phyloP scores from a whole-genome alignment of 2,797 vertebrate species.

The Sebastolobus altivelis region DNA sequence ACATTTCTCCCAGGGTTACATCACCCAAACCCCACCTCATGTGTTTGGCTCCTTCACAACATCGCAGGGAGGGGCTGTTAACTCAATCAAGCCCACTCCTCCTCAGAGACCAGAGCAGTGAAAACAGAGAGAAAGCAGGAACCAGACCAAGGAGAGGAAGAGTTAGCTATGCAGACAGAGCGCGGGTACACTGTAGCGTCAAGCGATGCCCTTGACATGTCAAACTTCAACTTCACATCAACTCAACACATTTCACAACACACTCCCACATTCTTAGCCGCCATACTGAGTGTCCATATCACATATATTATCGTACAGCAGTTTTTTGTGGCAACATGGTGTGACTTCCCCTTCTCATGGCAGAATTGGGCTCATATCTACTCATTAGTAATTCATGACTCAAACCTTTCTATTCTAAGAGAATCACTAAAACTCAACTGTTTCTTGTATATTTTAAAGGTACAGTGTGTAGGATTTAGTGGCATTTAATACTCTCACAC shows the following conservation, averaged over 20 bases:
- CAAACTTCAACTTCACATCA: slow-evolving; percentile 43
- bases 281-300: background rate
- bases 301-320: background rate
- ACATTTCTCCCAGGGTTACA: slow-evolving; percentile 69
- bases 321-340: background rate
- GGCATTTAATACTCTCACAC: too few relatives aligned
- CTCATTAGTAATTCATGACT: too few relatives aligned
- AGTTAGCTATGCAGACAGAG: slow-evolving; percentile 27
- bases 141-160: slow-evolving; percentile 5
- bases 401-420: background rate
- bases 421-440: background rate
- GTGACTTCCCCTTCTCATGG: background rate
- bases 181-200: background rate
- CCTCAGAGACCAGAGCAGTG: slow-evolving; percentile 42
- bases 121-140: slow-evolving; percentile 34
- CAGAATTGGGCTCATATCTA: background rate
- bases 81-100: slow-evolving; percentile 70
- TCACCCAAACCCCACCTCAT: slow-evolving; percentile 75
- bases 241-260: slow-evolving; percentile 63
- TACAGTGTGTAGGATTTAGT: too few relatives aligned
- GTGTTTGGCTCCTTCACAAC: slow-evolving; percentile 62
- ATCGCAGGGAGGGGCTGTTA: slow-evolving; percentile 69
- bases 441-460: background rate
- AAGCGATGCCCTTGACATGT: slow-evolving; percentile 27
- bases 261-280: slow-evolving; percentile 46